These are phyloP conservation scores for Patella caerulea DNA, from an alignment of 2,888 invertebrate genomes.

Conservation along the genomic window DNA sequence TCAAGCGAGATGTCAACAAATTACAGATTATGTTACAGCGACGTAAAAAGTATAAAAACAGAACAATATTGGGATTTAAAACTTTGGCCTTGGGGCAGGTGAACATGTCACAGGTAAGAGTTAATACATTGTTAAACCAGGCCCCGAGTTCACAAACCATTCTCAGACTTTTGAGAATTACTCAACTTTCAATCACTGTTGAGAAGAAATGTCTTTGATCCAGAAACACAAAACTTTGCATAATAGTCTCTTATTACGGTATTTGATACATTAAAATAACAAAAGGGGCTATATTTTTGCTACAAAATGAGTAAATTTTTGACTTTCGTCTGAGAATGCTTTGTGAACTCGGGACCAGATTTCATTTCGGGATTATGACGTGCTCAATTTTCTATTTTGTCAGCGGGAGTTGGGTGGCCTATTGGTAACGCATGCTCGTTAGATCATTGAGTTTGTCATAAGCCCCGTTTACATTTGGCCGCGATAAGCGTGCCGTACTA, in stretches of 20 bases:
- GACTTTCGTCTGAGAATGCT: neutral
- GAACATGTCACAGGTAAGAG: slow-evolving; percentile 69
- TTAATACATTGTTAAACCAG: neutral
- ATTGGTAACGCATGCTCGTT: too few species aligned
- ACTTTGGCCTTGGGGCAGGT: slow-evolving; percentile 96
- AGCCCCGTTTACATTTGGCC: too few species aligned
- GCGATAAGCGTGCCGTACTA: too few species aligned
- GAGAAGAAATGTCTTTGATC: neutral
- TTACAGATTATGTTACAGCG: slow-evolving; percentile 95
- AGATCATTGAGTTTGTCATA: too few species aligned
- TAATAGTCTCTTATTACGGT: neutral
- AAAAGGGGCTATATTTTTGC: too few species aligned
- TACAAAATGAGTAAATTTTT: too few species aligned
- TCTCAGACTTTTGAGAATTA: too few species aligned
- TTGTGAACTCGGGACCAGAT: neutral
- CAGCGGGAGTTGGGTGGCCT: too few species aligned
- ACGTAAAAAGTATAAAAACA: slow-evolving; percentile 97
- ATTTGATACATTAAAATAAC: too few species aligned
- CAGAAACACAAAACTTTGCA: too few species aligned
- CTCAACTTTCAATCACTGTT: too few species aligned
- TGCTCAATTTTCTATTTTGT: neutral
- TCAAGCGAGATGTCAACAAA: slow-evolving; percentile 96
- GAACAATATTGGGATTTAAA: slow-evolving; percentile 96
- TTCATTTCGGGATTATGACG: neutral
- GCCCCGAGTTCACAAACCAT: too few species aligned